phyloP scores from a whole-genome alignment of 2,888 invertebrate species.

The Gastracanthus pulcherrimus region DNA sequence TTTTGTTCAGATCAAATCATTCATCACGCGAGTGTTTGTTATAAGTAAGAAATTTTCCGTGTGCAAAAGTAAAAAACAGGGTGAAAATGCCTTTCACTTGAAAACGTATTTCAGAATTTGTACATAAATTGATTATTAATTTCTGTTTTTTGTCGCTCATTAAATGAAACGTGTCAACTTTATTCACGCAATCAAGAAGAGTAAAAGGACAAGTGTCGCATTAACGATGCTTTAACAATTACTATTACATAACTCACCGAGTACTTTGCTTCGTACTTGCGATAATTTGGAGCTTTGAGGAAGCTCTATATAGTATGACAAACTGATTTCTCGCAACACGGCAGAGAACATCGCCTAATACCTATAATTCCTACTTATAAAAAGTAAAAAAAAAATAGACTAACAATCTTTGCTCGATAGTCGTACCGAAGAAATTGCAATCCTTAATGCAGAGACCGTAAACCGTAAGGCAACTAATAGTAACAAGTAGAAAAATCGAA shows the following conservation, averaged over 20 bases:
- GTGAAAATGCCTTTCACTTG: constrained; percentile 45
- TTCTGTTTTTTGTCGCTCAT: constrained; percentile 21
- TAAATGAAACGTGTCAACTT: constrained; percentile 3
- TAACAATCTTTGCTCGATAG: constrained; percentile 23
- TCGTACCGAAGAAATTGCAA: constrained; percentile 12
- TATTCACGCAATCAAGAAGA: constrained; percentile 14
- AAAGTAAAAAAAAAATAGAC: constrained; percentile 45
- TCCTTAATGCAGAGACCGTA: constrained; percentile 22
- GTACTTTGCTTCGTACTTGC: constrained; percentile 53
- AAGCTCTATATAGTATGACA: constrained; percentile 26
- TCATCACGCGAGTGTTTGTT: constrained; percentile 43
- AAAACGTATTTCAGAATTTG: constrained; percentile 57
- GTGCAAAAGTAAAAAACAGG: constrained; percentile 58
- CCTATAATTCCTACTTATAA: constrained; percentile 35
- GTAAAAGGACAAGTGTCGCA: constrained; percentile 36
- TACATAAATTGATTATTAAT: constrained; percentile 57
- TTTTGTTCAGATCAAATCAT: constrained; percentile 60
- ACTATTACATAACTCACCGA: constrained; percentile 47
- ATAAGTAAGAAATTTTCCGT: constrained; percentile 44
- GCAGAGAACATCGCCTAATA: constrained; percentile 25
- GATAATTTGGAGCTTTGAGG: constrained; percentile 30
- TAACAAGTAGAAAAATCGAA: constrained; percentile 43
- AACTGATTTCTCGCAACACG: constrained; percentile 29
- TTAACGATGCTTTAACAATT: constrained; percentile 47
- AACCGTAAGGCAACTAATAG: constrained; percentile 31